These are phyloP conservation scores for Pterostichus madidus DNA, from an alignment of 2,888 invertebrate genomes.

Conservation along the genomic window DNA sequence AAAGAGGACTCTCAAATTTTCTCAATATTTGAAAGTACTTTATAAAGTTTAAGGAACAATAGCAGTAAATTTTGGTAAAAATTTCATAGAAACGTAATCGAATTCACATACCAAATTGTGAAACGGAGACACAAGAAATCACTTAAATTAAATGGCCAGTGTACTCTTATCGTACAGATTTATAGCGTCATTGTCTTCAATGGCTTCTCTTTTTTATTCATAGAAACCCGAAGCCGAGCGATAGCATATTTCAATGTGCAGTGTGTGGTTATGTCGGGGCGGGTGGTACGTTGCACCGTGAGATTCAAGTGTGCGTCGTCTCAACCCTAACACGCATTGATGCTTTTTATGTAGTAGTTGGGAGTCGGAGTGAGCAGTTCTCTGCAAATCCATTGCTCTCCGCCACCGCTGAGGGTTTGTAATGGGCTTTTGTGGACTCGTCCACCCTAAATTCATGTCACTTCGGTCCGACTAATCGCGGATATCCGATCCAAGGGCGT, in stretches of 20 bases:
- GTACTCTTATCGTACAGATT: constrained; percentile 63
- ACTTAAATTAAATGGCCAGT: constrained; percentile 59
- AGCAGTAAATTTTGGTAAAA: not conserved
- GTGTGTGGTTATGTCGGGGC: constrained; percentile 11
- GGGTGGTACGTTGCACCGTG: not conserved
- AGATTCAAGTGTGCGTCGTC: constrained; percentile 2
- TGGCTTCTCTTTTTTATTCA: constrained; percentile 64
- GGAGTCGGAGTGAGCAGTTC: not conserved
- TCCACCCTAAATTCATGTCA: constrained; percentile 62
- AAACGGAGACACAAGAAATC: constrained; percentile 49
- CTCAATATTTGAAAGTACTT: too few relatives aligned
- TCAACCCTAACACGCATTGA: constrained; percentile 40
- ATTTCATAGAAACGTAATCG: constrained; percentile 21
- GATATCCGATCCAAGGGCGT: constrained; percentile 59
- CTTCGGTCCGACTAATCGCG: constrained; percentile 56
- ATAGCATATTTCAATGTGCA: constrained; percentile 62
- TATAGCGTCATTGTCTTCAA: constrained; percentile 62
- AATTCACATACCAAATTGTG: not conserved
- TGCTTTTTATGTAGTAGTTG: constrained; percentile 53
- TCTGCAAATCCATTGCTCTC: constrained; percentile 18
- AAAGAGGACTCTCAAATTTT: too few relatives aligned
- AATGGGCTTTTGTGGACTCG: constrained; percentile 56
- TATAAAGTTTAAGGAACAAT: not conserved
- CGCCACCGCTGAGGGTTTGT: constrained; percentile 21
- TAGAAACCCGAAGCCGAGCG: constrained; percentile 30